phyloP scores from a whole-genome alignment of 2,113 vertebrate species.

The Platysteira castanea region DNA sequence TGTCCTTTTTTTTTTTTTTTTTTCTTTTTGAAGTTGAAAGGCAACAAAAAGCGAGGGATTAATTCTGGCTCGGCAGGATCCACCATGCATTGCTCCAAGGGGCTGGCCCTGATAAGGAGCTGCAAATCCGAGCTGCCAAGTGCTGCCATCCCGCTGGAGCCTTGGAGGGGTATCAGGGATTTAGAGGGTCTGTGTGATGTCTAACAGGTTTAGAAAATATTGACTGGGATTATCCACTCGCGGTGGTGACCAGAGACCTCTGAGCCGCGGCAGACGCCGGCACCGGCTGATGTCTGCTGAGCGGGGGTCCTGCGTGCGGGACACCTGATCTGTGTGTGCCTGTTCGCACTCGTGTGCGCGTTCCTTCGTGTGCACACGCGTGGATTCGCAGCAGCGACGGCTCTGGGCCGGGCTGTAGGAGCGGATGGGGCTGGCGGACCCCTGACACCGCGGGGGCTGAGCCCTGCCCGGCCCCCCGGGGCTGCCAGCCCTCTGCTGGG shows the following conservation, averaged over 20 bases:
- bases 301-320: background rate
- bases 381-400: accelerated
- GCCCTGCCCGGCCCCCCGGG: accelerated
- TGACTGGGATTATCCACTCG: background rate
- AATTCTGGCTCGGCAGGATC: background rate
- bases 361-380: background rate
- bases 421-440: background rate
- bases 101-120: background rate
- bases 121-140: background rate
- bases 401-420: background rate
- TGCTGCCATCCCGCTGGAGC: background rate
- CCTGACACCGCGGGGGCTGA: background rate
- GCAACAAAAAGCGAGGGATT: background rate
- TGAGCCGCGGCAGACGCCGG: background rate
- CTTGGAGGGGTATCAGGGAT: background rate
- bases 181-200: background rate
- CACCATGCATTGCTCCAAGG: background rate
- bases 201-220: background rate
- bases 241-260: background rate
- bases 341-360: background rate
- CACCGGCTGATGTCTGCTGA: background rate
- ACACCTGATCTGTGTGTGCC: background rate
- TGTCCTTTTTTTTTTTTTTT: background rate
- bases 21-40: background rate
- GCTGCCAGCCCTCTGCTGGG: background rate